Percentiles rank a stretch among this genome's conserved stretches.
Evolutionary conservation across 2,888 invertebrate genomes (phyloP).

Genomic region (Chrysotoxum bicinctum): DNA sequence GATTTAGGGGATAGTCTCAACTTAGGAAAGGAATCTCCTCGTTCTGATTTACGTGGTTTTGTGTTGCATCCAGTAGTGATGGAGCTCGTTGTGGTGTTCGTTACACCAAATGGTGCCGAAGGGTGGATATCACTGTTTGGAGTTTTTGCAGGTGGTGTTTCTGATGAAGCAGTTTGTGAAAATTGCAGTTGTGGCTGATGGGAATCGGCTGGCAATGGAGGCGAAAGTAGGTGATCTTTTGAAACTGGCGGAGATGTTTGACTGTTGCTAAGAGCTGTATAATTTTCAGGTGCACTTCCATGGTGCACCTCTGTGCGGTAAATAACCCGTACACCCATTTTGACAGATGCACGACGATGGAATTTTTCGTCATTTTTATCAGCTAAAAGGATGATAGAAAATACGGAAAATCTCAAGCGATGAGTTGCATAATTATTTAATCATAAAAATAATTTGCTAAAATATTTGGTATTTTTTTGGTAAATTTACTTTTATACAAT

Average conservation of each 20-base stretch:
- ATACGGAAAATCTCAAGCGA: background rate
- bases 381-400: slow-evolving; percentile 83
- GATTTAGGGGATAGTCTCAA: slow-evolving; percentile 80
- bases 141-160: slow-evolving; percentile 19
- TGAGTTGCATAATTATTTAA: too few relatives aligned
- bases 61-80: slow-evolving; percentile 17
- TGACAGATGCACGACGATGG: slow-evolving; percentile 89
- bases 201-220: slow-evolving; percentile 24
- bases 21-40: slow-evolving; percentile 80
- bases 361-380: slow-evolving; percentile 92
- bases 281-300: slow-evolving; percentile 76
- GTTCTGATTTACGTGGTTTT: slow-evolving; percentile 78
- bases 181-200: slow-evolving; percentile 32
- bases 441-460: too few relatives aligned
- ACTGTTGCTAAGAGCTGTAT: slow-evolving; percentile 76
- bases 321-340: slow-evolving; percentile 93
- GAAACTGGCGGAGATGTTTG: slow-evolving; percentile 76
- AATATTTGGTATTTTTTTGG: too few relatives aligned
- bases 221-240: slow-evolving; percentile 55
- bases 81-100: slow-evolving; percentile 12
- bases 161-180: slow-evolving; percentile 24
- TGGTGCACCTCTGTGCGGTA: slow-evolving; percentile 83
- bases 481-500: too few relatives aligned
- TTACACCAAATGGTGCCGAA: background rate
- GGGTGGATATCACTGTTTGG: slow-evolving; percentile 17